phyloP scores from a whole-genome alignment of 64 coral and sea anemone genomes.

The Catalaphyllia jardinei region DNA sequence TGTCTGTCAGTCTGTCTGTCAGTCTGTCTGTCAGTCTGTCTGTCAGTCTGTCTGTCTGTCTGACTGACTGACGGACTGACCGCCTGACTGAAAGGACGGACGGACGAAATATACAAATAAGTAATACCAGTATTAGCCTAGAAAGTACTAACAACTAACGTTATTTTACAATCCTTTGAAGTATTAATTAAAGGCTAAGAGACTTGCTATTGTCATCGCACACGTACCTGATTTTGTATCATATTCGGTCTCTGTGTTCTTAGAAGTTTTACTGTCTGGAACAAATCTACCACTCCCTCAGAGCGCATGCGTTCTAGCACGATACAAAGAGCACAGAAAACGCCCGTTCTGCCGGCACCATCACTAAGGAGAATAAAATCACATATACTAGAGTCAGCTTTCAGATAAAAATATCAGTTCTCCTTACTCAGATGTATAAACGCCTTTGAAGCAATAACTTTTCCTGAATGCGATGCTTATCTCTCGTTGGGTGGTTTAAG shows the following conservation, averaged over 20 bases:
- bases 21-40: too few relatives aligned
- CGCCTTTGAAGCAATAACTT: background rate
- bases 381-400: background rate
- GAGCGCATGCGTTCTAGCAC: slow-evolving; percentile 94
- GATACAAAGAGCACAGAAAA: slow-evolving; percentile 77
- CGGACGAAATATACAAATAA: too few relatives aligned
- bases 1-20: too few relatives aligned
- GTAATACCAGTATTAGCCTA: too few relatives aligned
- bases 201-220: background rate
- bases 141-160: too few relatives aligned
- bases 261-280: slow-evolving; percentile 93
- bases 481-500: too few relatives aligned
- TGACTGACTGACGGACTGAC: too few relatives aligned
- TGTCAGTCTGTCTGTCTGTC: too few relatives aligned
- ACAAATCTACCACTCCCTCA: slow-evolving; percentile 93
- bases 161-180: too few relatives aligned
- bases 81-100: too few relatives aligned
- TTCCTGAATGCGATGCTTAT: background rate
- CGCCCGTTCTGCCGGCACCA: slow-evolving; percentile 78
- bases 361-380: slow-evolving; percentile 40
- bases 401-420: background rate
- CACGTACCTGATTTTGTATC: slow-evolving; percentile 88
- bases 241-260: slow-evolving; percentile 92
- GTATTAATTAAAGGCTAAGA: too few relatives aligned
- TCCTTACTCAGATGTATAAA: too few relatives aligned